Percentiles rank a stretch among this genome's conserved stretches.
Evolutionary conservation across 2,113 vertebrate genomes (phyloP).

Genomic region (Fulica atra): DNA sequence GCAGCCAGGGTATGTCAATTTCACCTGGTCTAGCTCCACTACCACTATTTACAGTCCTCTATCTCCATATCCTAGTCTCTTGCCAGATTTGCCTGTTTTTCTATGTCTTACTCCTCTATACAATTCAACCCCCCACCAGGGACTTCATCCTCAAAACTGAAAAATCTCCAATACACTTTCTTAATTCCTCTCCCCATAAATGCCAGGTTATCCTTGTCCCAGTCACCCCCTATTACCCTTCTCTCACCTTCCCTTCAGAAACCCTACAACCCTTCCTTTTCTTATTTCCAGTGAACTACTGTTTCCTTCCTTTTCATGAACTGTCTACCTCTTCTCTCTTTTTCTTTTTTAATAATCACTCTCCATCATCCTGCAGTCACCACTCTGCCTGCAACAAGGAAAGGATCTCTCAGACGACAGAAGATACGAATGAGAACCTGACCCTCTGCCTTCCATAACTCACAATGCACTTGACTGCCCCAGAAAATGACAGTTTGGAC

Average conservation of each 20-base stretch:
- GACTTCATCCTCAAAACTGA: not conserved
- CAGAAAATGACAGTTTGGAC: not conserved
- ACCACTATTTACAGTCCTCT: not conserved
- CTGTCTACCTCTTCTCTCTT: not conserved
- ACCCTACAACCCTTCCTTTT: not conserved
- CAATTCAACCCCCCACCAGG: accelerated
- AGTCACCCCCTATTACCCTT: not conserved
- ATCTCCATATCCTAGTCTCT: not conserved
- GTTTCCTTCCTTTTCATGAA: not conserved
- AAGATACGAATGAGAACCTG: not conserved
- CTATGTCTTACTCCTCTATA: not conserved
- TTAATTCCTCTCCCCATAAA: not conserved
- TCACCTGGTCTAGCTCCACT: not conserved
- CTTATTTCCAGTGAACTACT: not conserved
- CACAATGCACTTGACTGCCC: not conserved
- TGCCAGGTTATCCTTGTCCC: not conserved
- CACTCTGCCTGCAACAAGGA: not conserved
- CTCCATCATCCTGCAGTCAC: not conserved
- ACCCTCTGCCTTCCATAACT: not conserved
- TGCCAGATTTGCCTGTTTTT: not conserved
- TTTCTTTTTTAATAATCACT: not conserved
- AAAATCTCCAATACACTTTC: not conserved
- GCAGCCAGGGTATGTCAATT: not conserved
- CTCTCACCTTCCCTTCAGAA: not conserved
- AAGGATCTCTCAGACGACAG: not conserved